phyloP scores from a whole-genome alignment of 2,113 vertebrate genomes.

The Aythya baeri region DNA sequence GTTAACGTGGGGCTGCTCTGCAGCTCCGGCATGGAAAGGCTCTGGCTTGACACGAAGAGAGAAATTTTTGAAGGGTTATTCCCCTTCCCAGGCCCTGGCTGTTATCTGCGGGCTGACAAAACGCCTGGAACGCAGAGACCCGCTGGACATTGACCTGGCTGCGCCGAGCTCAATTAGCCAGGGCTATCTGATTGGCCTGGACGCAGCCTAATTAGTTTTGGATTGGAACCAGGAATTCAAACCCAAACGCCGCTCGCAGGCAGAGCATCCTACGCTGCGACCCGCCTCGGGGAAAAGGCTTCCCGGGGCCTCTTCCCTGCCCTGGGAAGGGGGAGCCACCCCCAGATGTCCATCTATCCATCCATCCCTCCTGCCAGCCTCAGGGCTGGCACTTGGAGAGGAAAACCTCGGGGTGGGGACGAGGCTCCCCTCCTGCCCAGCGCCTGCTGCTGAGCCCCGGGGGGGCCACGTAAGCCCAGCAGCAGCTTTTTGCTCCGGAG shows the following conservation, averaged over 20 bases:
- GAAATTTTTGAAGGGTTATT: slow-evolving; percentile 14
- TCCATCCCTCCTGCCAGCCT: neutral
- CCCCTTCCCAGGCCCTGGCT: slow-evolving; percentile 45
- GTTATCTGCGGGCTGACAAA: slow-evolving; percentile 41
- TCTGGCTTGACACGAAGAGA: neutral
- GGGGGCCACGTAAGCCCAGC: fast-evolving
- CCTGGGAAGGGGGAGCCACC: neutral
- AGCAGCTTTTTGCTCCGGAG: neutral
- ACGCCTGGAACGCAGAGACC: neutral
- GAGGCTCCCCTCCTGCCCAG: neutral
- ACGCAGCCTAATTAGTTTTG: slow-evolving; percentile 75
- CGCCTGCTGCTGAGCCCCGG: fast-evolving
- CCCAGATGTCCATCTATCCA: neutral
- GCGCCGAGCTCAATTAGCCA: slow-evolving; percentile 1
- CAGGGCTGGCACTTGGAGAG: neutral
- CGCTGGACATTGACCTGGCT: slow-evolving; percentile 44
- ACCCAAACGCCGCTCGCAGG: neutral
- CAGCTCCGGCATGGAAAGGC: neutral
- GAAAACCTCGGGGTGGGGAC: neutral
- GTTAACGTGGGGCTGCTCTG: neutral
- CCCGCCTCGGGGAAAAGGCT: neutral
- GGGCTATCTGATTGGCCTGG: slow-evolving; percentile 66
- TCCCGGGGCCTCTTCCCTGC: neutral
- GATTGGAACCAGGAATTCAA: slow-evolving; percentile 42
- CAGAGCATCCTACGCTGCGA: neutral